Conservation (phyloP, 2,797 vertebrate species). For the Characodon lateralis region DNA sequence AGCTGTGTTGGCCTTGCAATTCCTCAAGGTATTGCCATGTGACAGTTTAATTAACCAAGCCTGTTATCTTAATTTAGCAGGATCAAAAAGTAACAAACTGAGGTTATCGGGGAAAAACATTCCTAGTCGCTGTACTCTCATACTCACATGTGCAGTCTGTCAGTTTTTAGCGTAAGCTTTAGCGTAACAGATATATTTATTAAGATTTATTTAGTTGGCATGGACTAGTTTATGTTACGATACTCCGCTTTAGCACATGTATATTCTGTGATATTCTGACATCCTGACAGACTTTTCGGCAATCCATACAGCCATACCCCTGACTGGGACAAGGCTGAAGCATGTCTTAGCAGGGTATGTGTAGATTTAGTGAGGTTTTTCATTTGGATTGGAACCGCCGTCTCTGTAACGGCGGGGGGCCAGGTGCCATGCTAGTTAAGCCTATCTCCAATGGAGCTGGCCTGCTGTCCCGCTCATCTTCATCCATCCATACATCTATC, state of each 20-base stretch:
- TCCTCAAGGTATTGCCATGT: conserved; percentile 84
- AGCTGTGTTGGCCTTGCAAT: conserved; percentile 76
- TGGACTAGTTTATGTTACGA: not conserved
- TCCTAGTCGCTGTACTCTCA: conserved; percentile 57
- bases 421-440: conserved; percentile 67
- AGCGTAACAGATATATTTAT: conserved; percentile 27
- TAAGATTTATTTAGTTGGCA: conserved; percentile 17
- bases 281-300: conserved; percentile 27
- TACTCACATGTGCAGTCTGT: conserved; percentile 29
- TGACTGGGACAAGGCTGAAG: conserved; percentile 16
- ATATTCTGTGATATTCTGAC: conserved; percentile 18
- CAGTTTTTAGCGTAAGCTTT: conserved; percentile 13
- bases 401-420: conserved; percentile 53
- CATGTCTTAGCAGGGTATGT: conserved; percentile 17
- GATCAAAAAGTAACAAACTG: conserved; percentile 81
- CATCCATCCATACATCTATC: conserved; percentile 38
- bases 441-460: conserved; percentile 62
- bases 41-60: conserved; percentile 86
- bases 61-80: conserved; percentile 85
- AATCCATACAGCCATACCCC: not conserved
- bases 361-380: conserved; percentile 64
- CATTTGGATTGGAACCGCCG: conserved; percentile 67
- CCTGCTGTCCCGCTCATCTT: conserved; percentile 59
- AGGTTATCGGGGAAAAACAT: conserved; percentile 79
- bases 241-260: conserved; percentile 16